These are phyloP conservation scores for Archocentrus centrarchus DNA, from an alignment of 2,113 vertebrate species.

Conservation along the genomic window DNA sequence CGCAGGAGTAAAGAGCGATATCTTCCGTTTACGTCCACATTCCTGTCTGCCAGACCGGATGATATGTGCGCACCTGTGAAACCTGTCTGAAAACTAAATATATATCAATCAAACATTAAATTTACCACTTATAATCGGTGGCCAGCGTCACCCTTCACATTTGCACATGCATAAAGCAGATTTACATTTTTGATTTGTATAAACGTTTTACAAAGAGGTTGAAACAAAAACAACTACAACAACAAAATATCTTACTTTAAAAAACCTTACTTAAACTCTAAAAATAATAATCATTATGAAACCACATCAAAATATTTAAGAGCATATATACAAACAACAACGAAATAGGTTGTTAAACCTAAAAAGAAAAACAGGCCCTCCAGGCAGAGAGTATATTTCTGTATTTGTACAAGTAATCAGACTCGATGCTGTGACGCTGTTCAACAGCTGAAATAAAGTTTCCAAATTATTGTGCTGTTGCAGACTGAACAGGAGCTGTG, in stretches of 20 bases:
- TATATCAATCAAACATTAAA: background rate
- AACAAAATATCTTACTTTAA: too few species aligned
- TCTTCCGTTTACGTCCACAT: background rate
- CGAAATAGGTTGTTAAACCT: background rate
- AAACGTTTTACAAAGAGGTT: too few species aligned
- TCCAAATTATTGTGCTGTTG: too few species aligned
- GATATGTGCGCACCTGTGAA: conserved; percentile 1
- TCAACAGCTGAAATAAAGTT: background rate
- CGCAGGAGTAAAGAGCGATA: conserved; percentile 42
- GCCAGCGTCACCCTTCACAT: too few species aligned
- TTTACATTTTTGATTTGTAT: too few species aligned
- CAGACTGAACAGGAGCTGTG: too few species aligned
- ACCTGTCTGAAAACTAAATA: background rate
- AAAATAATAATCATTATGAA: too few species aligned
- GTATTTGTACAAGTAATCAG: too few species aligned
- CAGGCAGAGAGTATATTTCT: too few species aligned
- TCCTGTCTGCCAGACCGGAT: conserved; percentile 15
- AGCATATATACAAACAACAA: background rate
- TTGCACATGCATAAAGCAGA: too few species aligned
- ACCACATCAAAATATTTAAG: background rate
- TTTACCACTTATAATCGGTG: background rate
- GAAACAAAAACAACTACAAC: too few species aligned
- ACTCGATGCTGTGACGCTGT: background rate
- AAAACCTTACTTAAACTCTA: too few species aligned
- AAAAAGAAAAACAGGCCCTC: background rate